These are phyloP conservation scores for Pantherophis guttatus DNA, from an alignment of 2,113 vertebrate genomes.

Conservation along the genomic window DNA sequence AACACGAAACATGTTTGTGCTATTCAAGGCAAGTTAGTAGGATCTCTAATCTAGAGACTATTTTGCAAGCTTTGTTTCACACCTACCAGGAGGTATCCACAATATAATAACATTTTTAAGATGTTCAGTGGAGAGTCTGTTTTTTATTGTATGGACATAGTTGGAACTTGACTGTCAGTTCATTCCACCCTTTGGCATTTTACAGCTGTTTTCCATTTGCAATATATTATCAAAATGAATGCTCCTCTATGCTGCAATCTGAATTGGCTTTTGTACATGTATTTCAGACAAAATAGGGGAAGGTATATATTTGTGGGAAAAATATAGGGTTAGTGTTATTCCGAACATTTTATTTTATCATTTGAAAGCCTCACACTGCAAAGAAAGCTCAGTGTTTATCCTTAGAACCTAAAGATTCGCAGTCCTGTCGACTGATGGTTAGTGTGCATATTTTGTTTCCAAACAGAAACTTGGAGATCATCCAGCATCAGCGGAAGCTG, in stretches of 20 bases:
- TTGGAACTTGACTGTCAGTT: background rate
- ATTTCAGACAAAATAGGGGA: background rate
- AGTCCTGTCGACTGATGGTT: slow-evolving; percentile 50
- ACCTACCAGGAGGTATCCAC: background rate
- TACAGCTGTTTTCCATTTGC: background rate
- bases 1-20: background rate
- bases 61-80: background rate
- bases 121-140: background rate
- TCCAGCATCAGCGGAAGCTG: slow-evolving; percentile 72
- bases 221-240: slow-evolving; percentile 9
- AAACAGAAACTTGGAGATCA: slow-evolving; percentile 71
- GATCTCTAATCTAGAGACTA: background rate
- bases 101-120: background rate
- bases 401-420: slow-evolving; percentile 60
- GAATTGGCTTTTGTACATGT: background rate
- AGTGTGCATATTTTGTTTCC: slow-evolving; percentile 64
- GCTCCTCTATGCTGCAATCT: slow-evolving; percentile 25
- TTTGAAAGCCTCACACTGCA: slow-evolving; percentile 37
- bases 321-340: slow-evolving; percentile 20
- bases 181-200: background rate
- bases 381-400: slow-evolving; percentile 20
- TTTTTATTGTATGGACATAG: background rate
- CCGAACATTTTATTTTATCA: slow-evolving; percentile 56
- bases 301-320: slow-evolving; percentile 19
- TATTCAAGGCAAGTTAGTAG: background rate